Evolutionary conservation across 1,140 invertebrate genomes (phyloP).

Genomic region (Bombus fervidus): DNA sequence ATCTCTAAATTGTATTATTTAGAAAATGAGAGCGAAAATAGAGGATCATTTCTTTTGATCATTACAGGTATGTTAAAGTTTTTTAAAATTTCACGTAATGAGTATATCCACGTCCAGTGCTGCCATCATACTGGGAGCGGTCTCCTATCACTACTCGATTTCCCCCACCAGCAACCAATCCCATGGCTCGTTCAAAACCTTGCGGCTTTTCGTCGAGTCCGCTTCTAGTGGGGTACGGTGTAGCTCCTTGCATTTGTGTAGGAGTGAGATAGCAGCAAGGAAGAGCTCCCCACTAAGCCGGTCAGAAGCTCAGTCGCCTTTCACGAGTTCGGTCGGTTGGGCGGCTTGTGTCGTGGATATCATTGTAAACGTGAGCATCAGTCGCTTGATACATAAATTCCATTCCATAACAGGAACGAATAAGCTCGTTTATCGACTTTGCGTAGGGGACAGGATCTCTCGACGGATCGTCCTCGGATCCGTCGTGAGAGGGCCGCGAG

Average conservation of each 20-base stretch:
- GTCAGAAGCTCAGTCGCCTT: slow-evolving; percentile 67
- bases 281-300: slow-evolving; percentile 52
- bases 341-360: slow-evolving; percentile 24
- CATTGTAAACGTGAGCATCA: slow-evolving; percentile 36
- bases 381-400: slow-evolving; percentile 28
- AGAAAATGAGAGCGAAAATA: background rate
- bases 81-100: background rate
- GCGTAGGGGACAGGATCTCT: slow-evolving; percentile 30
- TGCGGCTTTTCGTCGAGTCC: slow-evolving; percentile 54
- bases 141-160: background rate
- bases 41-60: background rate
- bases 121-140: slow-evolving; percentile 46
- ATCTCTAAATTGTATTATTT: background rate
- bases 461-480: slow-evolving; percentile 36
- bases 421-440: slow-evolving; percentile 17
- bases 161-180: slow-evolving; percentile 46
- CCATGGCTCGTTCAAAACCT: slow-evolving; percentile 31
- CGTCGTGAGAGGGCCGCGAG: slow-evolving; percentile 14
- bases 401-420: slow-evolving; percentile 3
- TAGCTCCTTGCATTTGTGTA: slow-evolving; percentile 23
- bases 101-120: slow-evolving; percentile 13
- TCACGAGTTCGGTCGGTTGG: slow-evolving; percentile 67
- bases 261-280: slow-evolving; percentile 55
- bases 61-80: background rate
- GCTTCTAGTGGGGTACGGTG: slow-evolving; percentile 15